Conservation (phyloP, 2,888 invertebrate genomes). For the Meloe dianella region DNA sequence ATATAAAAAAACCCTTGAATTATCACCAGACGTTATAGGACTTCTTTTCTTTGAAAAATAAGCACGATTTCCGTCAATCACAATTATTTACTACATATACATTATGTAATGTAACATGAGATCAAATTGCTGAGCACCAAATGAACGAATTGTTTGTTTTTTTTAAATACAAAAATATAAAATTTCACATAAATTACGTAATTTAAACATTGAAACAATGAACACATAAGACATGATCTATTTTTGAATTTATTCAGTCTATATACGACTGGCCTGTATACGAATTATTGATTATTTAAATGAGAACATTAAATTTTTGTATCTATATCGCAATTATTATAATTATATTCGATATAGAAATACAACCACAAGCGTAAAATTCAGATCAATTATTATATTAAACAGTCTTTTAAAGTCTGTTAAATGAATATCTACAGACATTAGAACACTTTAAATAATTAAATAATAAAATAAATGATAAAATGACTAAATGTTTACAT, state of each 20-base stretch:
- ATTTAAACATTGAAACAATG: not conserved
- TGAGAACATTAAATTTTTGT: not conserved
- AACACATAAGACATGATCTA: not conserved
- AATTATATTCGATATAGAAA: conserved; percentile 23
- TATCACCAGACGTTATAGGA: conserved; percentile 4
- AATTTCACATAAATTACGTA: not conserved
- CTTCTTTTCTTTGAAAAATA: not conserved
- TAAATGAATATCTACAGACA: conserved; percentile 15
- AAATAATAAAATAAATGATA: conserved; percentile 13
- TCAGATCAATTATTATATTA: conserved; percentile 27
- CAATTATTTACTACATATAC: not conserved
- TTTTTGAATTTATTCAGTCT: conserved; percentile 4
- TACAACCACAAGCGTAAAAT: conserved; percentile 27
- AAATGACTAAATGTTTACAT: conserved; percentile 25
- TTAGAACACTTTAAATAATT: conserved; percentile 28
- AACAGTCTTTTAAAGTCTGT: conserved; percentile 30
- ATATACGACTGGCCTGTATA: conserved; percentile 29
- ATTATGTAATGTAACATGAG: conserved; percentile 17
- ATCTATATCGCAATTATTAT: conserved; percentile 15
- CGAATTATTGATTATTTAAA: not conserved
- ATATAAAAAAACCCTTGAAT: not conserved
- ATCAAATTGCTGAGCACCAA: conserved; percentile 32
- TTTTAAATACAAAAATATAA: not conserved
- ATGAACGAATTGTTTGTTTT: conserved; percentile 6
- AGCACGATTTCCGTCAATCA: conserved; percentile 3